A percentile compares a stretch with the other conserved stretches of the same genome.
Evolutionary conservation across 2,888 invertebrate genomes (phyloP).

Genomic region (Tyria jacobaeae): DNA sequence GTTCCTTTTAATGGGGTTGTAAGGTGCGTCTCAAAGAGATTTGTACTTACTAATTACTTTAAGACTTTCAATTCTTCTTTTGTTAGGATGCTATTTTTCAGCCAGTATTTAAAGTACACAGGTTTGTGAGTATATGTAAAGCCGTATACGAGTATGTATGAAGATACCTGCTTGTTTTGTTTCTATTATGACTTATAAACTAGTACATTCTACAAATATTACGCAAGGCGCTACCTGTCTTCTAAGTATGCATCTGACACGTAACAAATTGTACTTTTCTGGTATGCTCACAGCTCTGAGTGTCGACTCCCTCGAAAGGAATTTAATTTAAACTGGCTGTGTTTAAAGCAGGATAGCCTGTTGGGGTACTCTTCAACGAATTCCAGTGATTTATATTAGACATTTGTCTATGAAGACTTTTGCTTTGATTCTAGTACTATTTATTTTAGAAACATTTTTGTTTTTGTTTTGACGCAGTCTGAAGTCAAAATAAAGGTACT

Average conservation of each 20-base stretch:
- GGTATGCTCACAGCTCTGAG: constrained; percentile 4
- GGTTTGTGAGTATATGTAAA: no score
- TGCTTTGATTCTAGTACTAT: background rate
- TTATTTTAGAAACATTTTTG: background rate
- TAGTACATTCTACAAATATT: no score
- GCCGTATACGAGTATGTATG: no score
- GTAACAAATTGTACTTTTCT: background rate
- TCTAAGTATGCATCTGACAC: background rate
- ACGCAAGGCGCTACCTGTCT: background rate
- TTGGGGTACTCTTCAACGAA: background rate
- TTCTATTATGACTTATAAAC: background rate
- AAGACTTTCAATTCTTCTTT: no score
- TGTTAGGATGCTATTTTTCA: no score
- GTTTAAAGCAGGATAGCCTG: background rate
- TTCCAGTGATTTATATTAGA: background rate
- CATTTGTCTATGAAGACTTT: background rate
- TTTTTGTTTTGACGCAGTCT: background rate
- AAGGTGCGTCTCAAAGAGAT: no score
- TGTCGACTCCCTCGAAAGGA: background rate
- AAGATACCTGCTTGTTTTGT: background rate
- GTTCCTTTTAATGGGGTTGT: no score
- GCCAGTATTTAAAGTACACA: no score
- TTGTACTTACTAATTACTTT: no score
- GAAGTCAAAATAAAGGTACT: background rate
- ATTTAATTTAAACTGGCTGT: constrained; percentile 4